phyloP scores from a whole-genome alignment of 2,888 invertebrate genomes.

The Synergus laeviventris region DNA sequence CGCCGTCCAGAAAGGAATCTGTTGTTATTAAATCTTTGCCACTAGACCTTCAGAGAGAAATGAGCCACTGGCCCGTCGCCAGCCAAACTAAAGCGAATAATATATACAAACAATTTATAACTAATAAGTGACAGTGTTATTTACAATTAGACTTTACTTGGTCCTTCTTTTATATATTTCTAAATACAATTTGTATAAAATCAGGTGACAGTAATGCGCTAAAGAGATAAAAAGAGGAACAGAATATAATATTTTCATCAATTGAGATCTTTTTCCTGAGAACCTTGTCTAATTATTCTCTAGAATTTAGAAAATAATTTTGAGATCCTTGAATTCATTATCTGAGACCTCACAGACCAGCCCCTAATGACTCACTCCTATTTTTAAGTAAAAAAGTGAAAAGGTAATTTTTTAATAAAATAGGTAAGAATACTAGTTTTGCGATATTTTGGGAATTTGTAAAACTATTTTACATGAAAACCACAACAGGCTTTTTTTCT shows the following conservation, averaged over 20 bases:
- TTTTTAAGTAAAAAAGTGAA: no score
- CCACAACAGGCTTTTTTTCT: no score
- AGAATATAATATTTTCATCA: slow-evolving; percentile 39
- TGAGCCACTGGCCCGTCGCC: slow-evolving; percentile 74
- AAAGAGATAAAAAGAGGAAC: slow-evolving; percentile 27
- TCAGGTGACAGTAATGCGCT: slow-evolving; percentile 35
- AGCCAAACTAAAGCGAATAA: slow-evolving; percentile 73
- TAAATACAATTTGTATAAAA: slow-evolving; percentile 40
- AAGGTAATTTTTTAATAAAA: no score
- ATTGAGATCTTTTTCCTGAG: background rate
- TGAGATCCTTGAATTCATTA: background rate
- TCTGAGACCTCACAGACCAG: no score
- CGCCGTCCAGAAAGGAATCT: slow-evolving; percentile 79
- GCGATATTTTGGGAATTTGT: no score
- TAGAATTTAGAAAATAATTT: background rate
- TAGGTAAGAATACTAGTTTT: no score
- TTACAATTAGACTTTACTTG: slow-evolving; percentile 21
- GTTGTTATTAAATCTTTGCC: slow-evolving; percentile 85
- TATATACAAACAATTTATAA: slow-evolving; percentile 73
- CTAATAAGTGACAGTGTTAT: slow-evolving; percentile 69
- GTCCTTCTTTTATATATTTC: slow-evolving; percentile 38
- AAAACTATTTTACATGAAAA: no score
- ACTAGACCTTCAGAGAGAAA: slow-evolving; percentile 84
- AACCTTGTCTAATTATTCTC: background rate
- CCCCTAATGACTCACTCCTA: no score